Base-by-base conservation (phyloP, 2,113 vertebrate genomes). In the Rhipidura dahli region DNA sequence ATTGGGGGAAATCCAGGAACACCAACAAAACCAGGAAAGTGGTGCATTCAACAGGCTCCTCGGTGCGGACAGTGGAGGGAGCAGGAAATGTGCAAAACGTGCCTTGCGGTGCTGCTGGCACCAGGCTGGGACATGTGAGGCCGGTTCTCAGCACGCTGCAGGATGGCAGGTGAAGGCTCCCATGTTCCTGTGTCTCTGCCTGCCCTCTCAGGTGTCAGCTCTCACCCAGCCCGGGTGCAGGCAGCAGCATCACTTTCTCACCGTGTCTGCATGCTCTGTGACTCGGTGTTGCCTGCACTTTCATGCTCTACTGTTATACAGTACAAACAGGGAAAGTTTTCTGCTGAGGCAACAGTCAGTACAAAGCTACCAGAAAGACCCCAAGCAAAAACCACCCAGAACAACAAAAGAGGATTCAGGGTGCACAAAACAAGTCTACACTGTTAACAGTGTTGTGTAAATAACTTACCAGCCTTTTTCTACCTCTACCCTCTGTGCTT, bases 261-360 rank as follows among this genome's bases (percentile, higher is more conserved):
- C 31, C 0, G 0, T 37, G 53, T 17, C 75, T 76, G 61, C 28
- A 23, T 0, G 3, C 49, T 44, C 0, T 1, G 27, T 14, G 44
- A 78, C 61, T 40, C 31, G 15, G 26, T 8, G 51, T 11, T 7
- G 13, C 50, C 59, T 15, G 9, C 35, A 63, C 42, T 77, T 70
- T 30, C 60, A 11, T 13, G 33, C 30, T 77, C 54, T 75, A 15
- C 66, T 65, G 33, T 47, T 30, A 64, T 0, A 73, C 71, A 73
- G 47, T 51, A 68, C 84, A 85, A 91, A 91, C 60, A 83, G 45
- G 13, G 50, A 42, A 47, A 57, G 22, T 31, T 94, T 87, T 76
- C 68, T 90, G 90, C 69, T 72, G 82, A 91, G 84, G 75, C 68
- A 70, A 91, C 50, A 70, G 68, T 20, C 47, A 86, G 24, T 15